Evolutionary conservation across 2,888 invertebrate genomes (phyloP).

Genomic region (Thecophora atra): DNA sequence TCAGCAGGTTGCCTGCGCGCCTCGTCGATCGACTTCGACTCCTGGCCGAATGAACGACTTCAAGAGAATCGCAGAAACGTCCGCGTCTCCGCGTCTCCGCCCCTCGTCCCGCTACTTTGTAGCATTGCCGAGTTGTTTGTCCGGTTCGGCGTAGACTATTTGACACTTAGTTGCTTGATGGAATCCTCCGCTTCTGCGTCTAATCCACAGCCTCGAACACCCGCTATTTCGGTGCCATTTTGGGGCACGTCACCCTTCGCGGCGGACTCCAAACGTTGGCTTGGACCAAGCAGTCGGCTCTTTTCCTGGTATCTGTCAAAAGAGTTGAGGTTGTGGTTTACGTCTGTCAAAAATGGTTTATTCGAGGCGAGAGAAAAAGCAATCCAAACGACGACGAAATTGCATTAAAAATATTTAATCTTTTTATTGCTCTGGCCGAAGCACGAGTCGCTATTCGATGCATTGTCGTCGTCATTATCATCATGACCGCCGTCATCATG

Average conservation of each 20-base stretch:
- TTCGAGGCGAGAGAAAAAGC: neutral
- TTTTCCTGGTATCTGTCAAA: neutral
- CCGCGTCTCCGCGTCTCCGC: neutral
- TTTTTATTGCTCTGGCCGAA: slow-evolving; percentile 1
- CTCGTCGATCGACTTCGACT: neutral
- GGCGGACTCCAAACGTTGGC: neutral
- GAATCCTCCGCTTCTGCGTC: neutral
- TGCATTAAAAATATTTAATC: slow-evolving; percentile 9
- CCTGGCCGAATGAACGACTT: neutral
- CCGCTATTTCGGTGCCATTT: slow-evolving; percentile 17
- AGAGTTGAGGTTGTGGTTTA: neutral
- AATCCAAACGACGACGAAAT: neutral
- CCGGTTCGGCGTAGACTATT: neutral
- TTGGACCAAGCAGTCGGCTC: neutral
- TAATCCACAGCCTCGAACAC: neutral
- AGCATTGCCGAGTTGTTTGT: too few relatives aligned
- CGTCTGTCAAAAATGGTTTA: neutral
- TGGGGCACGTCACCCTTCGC: neutral
- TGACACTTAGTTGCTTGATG: slow-evolving; percentile 23
- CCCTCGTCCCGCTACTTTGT: too few relatives aligned
- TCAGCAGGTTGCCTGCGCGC: slow-evolving; percentile 22
- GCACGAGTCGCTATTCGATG: neutral
- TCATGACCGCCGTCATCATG: neutral
- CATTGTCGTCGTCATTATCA: neutral
- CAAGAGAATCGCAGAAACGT: neutral